Base-by-base conservation (phyloP, 2,888 invertebrate genomes). In the Andricus curvator region DNA sequence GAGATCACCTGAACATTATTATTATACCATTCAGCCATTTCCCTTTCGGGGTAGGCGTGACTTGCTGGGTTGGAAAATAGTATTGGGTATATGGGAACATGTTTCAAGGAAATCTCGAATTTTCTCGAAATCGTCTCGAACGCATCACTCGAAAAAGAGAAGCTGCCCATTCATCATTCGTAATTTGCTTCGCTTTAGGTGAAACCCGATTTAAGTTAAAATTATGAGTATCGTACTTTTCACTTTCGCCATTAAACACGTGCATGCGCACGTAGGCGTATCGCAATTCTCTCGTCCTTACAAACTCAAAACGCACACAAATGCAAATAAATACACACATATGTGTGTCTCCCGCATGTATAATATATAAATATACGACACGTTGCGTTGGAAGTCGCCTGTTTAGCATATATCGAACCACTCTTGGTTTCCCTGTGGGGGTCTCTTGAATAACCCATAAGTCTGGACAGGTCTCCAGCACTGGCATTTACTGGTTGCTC, bases 381-480 rank as follows among this genome's bases (percentile, higher is more conserved):
- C 64, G 62, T 51, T 20, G 83, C 80, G 80, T 83, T 82, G 86
- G 83, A 88, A 86, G 85, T 85, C 84, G 84, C 65, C 90, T 90
- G 86, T 85, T 91, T 91, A 89, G 89, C 90, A 90, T 90, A 88
- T 88, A 89, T 89, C 87, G 88, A 89, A 88, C 89, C 86, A 79
- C 81, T 82, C 84, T 80, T 83, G 85, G 84, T 82, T 84, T 84
- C 80, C 79, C 62, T 66, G 37, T 81, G 78, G 86, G 84, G 84
- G 84, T 84, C 89, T 86, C 81, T 83, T 91, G 91, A 90, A 91
- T 91, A 91, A 90, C 90, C 88, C 89, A 90, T 90, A 90, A 89
- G 89, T 89, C 86, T 87, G 84, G 84, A 83, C 86, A 83, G 84
- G 88, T 86, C 85, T 85, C 64, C 64, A 29, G 25, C 87, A 70